Base-by-base conservation (phyloP, 2,113 vertebrate species). In the Ophthalmolycus amberensis region DNA sequence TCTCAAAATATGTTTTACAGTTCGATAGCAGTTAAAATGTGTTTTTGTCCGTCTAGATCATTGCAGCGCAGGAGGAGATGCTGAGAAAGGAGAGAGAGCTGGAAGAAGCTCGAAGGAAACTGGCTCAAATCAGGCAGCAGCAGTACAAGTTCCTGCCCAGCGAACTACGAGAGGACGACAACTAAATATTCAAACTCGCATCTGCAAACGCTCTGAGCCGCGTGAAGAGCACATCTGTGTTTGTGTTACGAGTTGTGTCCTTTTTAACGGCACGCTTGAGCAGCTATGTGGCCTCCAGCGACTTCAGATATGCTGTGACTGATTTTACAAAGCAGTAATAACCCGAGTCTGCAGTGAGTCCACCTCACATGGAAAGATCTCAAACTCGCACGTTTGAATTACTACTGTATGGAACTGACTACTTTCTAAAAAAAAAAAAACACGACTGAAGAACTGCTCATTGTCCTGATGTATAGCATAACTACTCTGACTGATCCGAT, bases 21-120 rank as follows among this genome's bases (percentile, higher is more conserved):
- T 25, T 50, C 3, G 22, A 9, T 14, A 46, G 34, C 18, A 16
- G 14, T n/a, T 8, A 4, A 42, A 27, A 32, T 18, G 1, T 10
- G 3, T 29, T 52, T 44, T 18, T 9, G 9, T 69, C 70, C 82
- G 66, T 86, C 16, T 79, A 99, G 99, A 99, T 99, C 87, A 99
- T 99, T 9, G 98, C 99, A 0, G 99, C 99, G 32, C 99, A 99
- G 90, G 99, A 99, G 87, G 99, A 99, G 92, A 99, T 99, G 99
- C 94, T 99, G 74, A 96, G 98, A 91, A 99, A 99, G 86, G 99
- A 99, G 60, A 92, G 97, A 52, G 99, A 99, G 87, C 92, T 99
- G 89, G 98, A 99, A 90, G 99, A 99, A 89, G 99, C 99, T 6
- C 95, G 99, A 78, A 99, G 98, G 92, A 99, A 99, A 58, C 94